A percentile compares a stretch with the other conserved stretches of the same genome.
phyloP scores from a whole-genome alignment of 2,888 invertebrate genomes.

The Orthonevra nobilis region DNA sequence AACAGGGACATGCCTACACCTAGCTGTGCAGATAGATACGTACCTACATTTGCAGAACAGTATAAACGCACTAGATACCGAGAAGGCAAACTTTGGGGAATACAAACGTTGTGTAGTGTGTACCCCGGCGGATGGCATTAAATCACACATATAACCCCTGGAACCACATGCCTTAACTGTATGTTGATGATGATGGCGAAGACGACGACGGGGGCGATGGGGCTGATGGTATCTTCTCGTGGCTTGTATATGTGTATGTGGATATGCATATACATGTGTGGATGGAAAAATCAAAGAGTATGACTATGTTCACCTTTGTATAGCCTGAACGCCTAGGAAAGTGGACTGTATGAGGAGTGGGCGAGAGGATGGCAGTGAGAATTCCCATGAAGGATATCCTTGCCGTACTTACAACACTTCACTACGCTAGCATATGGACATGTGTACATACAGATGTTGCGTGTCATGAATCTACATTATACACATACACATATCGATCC shows the following conservation, averaged over 20 bases:
- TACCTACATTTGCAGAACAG: not conserved
- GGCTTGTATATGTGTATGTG: not conserved
- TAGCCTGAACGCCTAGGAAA: slow-evolving; percentile 16
- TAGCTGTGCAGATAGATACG: not conserved
- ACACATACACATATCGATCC: slow-evolving; percentile 45
- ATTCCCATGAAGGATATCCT: slow-evolving; percentile 69
- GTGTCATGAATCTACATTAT: slow-evolving; percentile 29
- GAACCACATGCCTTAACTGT: slow-evolving; percentile 41
- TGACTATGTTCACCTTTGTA: slow-evolving; percentile 44
- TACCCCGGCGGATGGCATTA: slow-evolving; percentile 56
- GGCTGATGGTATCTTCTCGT: slow-evolving; percentile 45
- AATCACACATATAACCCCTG: slow-evolving; percentile 61
- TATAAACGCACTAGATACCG: slow-evolving; percentile 6
- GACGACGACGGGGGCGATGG: slow-evolving; percentile 23
- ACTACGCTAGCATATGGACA: slow-evolving; percentile 54
- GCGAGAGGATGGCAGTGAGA: slow-evolving; percentile 10
- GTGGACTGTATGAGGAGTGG: not conserved
- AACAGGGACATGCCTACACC: slow-evolving; percentile 15
- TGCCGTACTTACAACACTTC: slow-evolving; percentile 65
- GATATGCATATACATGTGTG: slow-evolving; percentile 7
- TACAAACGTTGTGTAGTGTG: slow-evolving; percentile 21
- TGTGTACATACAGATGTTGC: slow-evolving; percentile 62
- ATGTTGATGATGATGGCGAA: slow-evolving; percentile 50
- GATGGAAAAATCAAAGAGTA: slow-evolving; percentile 63
- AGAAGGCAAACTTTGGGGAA: slow-evolving; percentile 40